phyloP scores from a whole-genome alignment of 2,888 invertebrate genomes.

The Chrysolina haemoptera region DNA sequence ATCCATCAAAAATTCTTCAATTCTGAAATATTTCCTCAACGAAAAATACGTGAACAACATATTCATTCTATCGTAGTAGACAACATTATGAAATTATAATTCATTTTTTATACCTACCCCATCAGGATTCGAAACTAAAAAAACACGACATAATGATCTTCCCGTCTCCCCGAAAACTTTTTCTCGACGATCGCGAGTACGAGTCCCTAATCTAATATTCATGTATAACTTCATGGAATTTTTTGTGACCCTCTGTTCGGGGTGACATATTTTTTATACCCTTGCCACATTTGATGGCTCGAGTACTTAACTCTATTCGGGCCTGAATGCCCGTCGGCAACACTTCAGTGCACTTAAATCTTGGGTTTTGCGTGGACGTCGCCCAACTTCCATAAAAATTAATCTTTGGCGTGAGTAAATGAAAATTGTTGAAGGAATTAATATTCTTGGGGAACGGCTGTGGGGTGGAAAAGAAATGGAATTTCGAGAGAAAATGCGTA shows the following conservation, averaged over 20 bases:
- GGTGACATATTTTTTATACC: constrained; percentile 59
- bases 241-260: constrained; percentile 55
- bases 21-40: neutral
- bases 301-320: constrained; percentile 57
- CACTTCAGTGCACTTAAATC: constrained; percentile 56
- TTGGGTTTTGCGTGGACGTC: constrained; percentile 24
- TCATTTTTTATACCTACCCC: constrained; percentile 21
- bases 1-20: too few species aligned
- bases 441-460: constrained; percentile 1
- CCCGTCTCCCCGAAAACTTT: constrained; percentile 41
- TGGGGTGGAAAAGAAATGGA: constrained; percentile 10
- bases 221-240: constrained; percentile 60
- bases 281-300: constrained; percentile 57
- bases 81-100: constrained; percentile 1
- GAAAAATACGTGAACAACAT: neutral
- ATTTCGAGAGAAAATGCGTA: neutral
- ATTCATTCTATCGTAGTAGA: neutral
- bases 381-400: constrained; percentile 27
- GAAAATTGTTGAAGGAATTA: constrained; percentile 27
- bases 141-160: constrained; percentile 45
- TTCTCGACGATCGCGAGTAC: constrained; percentile 45
- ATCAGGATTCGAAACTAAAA: constrained; percentile 33
- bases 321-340: constrained; percentile 49
- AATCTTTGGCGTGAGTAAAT: constrained; percentile 26
- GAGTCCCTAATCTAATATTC: constrained; percentile 61